Conservation (phyloP, 2,113 vertebrate species). For the Chaetodon trifascialis region DNA sequence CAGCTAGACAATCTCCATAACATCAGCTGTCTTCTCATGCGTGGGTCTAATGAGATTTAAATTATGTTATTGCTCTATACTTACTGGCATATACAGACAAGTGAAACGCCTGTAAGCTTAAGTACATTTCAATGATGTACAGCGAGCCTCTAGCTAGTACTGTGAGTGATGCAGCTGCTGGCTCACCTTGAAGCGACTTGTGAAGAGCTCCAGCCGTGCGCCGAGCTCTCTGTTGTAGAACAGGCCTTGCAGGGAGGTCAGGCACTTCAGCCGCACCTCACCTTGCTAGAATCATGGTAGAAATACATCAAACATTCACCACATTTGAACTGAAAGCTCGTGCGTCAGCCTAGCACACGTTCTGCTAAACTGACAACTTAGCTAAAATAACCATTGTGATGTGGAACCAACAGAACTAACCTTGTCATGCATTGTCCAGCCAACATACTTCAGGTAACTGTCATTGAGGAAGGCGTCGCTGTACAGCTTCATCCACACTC, state of each 20-base stretch:
- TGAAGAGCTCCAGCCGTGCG: constrained; percentile 96
- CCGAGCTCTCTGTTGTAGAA: constrained; percentile 96
- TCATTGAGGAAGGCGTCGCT: constrained; percentile 98
- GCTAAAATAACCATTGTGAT: too few species aligned
- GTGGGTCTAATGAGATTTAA: not conserved
- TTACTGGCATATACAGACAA: not conserved
- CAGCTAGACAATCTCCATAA: not conserved
- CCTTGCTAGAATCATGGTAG: constrained; percentile 88
- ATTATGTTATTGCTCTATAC: not conserved
- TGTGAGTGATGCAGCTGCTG: not conserved
- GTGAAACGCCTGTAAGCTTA: not conserved
- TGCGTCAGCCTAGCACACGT: not conserved
- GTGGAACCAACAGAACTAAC: constrained; percentile 66
- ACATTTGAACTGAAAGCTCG: not conserved
- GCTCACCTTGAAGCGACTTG: constrained; percentile 96
- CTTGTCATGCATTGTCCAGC: constrained; percentile 88
- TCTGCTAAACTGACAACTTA: too few species aligned
- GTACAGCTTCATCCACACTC: constrained; percentile 87
- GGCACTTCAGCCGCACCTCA: constrained; percentile 96
- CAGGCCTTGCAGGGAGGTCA: constrained; percentile 94
- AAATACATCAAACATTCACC: not conserved
- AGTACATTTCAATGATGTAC: not conserved
- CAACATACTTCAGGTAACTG: constrained; percentile 98
- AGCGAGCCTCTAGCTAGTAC: not conserved
- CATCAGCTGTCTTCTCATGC: not conserved